Evolutionary conservation across 53 echinoderm and acorn worm species (phyloP).

Genomic region (Paracentrotus lividus): DNA sequence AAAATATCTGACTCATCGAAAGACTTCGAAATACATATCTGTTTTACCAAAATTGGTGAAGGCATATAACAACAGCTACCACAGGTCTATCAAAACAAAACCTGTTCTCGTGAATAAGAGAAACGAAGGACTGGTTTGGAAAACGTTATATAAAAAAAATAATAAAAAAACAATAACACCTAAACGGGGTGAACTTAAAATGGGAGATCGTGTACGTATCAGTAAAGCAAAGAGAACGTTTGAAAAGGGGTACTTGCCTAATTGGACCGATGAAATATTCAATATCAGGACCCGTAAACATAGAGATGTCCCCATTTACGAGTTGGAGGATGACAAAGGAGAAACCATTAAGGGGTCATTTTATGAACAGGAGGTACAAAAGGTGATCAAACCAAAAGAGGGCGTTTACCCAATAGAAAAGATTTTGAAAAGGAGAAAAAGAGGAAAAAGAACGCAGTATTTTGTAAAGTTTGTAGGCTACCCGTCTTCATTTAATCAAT

Average conservation of each 20-base stretch:
- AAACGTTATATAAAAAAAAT: conserved; percentile 53
- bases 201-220: conserved; percentile 70
- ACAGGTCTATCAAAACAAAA: conserved; percentile 60
- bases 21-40: conserved; percentile 65
- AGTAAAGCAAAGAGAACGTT: conserved; percentile 70
- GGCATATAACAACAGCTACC: conserved; percentile 70
- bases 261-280: conserved; percentile 85
- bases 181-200: conserved; percentile 50
- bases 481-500: conserved; percentile 53
- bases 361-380: conserved; percentile 78
- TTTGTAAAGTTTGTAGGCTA: conserved; percentile 74
- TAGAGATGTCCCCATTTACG: conserved; percentile 63
- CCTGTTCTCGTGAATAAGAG: conserved; percentile 30
- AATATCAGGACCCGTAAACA: conserved; percentile 48
- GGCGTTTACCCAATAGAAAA: conserved; percentile 67
- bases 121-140: conserved; percentile 72
- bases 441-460: conserved; percentile 39
- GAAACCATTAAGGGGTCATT: conserved; percentile 78
- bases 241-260: conserved; percentile 78
- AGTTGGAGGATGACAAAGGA: conserved; percentile 60
- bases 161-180: not conserved
- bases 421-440: conserved; percentile 22
- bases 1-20: conserved; percentile 68
- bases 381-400: conserved; percentile 23
- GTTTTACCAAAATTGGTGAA: conserved; percentile 70